Conservation (phyloP, 1,140 invertebrate genomes). For the Calliphora vicina region DNA sequence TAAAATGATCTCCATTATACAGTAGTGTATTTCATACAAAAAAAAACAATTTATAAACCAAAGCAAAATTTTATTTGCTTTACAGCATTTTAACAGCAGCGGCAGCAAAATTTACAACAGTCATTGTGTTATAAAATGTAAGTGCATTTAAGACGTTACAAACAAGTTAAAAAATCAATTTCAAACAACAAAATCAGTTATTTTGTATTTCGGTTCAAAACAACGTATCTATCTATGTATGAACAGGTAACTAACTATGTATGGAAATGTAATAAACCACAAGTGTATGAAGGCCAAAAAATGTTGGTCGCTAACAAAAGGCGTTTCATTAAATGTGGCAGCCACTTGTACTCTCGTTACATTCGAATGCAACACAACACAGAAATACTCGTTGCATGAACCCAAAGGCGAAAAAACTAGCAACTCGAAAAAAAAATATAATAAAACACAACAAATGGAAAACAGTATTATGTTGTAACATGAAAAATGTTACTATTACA, state of each 20-base stretch:
- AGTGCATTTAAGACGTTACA: neutral
- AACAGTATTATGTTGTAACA: neutral
- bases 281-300: conserved; percentile 25
- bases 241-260: no score
- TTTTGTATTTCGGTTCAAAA: neutral
- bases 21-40: no score
- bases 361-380: neutral
- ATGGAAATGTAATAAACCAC: neutral
- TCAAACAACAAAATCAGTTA: neutral
- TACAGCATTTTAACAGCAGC: neutral
- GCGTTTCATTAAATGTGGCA: conserved; percentile 20
- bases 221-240: neutral
- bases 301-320: conserved; percentile 22
- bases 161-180: neutral
- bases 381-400: neutral
- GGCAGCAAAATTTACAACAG: neutral
- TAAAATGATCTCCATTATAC: no score
- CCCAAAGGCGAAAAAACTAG: neutral
- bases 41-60: no score
- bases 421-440: neutral
- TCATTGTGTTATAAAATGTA: neutral
- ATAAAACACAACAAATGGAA: neutral
- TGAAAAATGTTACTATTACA: conserved; percentile 29
- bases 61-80: no score
- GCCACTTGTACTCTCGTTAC: neutral